Conservation (phyloP, 2,888 invertebrate species). For the Mythimna loreyi region DNA sequence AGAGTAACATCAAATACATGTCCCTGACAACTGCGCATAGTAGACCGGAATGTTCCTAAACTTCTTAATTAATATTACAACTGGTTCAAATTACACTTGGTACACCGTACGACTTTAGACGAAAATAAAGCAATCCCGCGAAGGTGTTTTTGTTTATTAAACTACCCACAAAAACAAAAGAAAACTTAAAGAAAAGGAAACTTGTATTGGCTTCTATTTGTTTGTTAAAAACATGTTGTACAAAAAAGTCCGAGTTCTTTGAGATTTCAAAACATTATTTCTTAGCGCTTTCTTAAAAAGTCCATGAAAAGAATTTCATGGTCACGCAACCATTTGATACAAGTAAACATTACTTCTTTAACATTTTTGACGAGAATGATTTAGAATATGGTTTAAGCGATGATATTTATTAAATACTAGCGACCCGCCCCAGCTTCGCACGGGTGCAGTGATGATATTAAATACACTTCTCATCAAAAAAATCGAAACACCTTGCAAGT, state of each 20-base stretch:
- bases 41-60: neutral
- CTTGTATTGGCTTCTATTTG: conserved; percentile 12
- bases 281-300: neutral
- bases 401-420: neutral
- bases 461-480: no score
- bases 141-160: neutral
- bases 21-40: neutral
- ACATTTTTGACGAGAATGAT: no score
- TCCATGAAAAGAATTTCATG: conserved; percentile 1
- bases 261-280: neutral
- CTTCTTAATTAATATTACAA: no score
- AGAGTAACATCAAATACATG: neutral
- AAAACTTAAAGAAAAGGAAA: neutral
- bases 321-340: no score
- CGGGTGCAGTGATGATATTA: no score
- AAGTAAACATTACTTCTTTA: neutral
- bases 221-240: neutral
- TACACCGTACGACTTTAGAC: neutral
- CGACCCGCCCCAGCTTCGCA: no score
- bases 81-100: neutral
- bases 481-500: no score
- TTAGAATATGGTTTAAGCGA: no score
- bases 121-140: neutral
- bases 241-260: neutral
- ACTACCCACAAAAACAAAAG: neutral